Evolutionary conservation across 1,140 invertebrate species (phyloP), one percentile per base, ranked within the genome.

Genomic region (Leptinotarsa undecemlineata): DNA sequence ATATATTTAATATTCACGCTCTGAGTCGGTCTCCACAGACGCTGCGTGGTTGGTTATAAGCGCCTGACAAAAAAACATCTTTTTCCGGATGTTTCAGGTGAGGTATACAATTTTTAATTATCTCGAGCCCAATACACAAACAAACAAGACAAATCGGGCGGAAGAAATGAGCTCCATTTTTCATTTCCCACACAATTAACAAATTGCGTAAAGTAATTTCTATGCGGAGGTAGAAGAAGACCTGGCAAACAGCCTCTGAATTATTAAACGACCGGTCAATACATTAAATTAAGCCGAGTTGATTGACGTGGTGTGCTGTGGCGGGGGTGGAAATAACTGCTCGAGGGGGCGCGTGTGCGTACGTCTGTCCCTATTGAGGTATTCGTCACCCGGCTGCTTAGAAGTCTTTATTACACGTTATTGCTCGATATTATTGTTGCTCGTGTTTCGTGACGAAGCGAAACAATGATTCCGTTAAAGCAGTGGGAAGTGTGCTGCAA

Each of bases 211-310:
- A 8, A 57, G 51, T 57, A 57, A 57, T 57, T 57, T 19, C 51
- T 4, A 57, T 3, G 4, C 15, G 17, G 15, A 57, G 51, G 51
- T 57, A 3, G n/a, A 57, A 19, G 51, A 19, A 15, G n/a, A 5
- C 15, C n/a, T 57, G 15, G 51, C 6, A 15, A 15, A 57, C 51
- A 19, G 51, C n/a, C 51, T 57, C 51, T 57, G 51, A 57, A 57
- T 57, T 57, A 57, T 57, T 57, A 57, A 57, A 57, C 51, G 15
- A 8, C 51, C 23, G 64, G 23, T 42, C 42, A 67, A 67, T 67
- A 67, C 26, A 67, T 67, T 67, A 67, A 67, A 67, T 67, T 67
- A 67, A 67, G 64, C 64, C 42, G 17, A 67, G 17, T 67, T 67
- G 64, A 67, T 67, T 67, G 64, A 67, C 64, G 61, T 63, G 61